Evolutionary conservation across 2,888 invertebrate species (phyloP).

Genomic region (Labia minor): DNA sequence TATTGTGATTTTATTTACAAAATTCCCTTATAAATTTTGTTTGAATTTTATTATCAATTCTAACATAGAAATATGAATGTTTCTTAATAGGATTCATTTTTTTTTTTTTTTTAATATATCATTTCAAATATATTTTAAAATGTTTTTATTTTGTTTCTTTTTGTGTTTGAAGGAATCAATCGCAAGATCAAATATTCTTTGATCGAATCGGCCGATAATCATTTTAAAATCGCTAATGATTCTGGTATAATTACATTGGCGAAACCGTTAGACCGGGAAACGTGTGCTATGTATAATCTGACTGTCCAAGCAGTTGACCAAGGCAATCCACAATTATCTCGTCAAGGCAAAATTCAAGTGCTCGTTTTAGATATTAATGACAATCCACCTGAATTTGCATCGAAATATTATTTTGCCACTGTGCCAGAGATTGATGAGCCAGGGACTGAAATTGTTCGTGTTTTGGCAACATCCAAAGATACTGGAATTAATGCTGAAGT

Average conservation of each 20-base stretch:
- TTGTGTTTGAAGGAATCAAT: conserved; percentile 55
- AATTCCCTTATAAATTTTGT: too few relatives aligned
- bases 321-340: conserved; percentile 62
- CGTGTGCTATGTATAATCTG: conserved; percentile 70
- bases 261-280: conserved; percentile 77
- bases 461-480: conserved; percentile 85
- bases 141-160: conserved; percentile 16
- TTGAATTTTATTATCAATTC: too few relatives aligned
- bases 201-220: conserved; percentile 53
- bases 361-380: conserved; percentile 88
- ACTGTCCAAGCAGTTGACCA: conserved; percentile 74
- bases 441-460: conserved; percentile 69
- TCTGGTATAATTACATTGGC: conserved; percentile 79
- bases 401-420: conserved; percentile 63
- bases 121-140: not conserved
- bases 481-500: conserved; percentile 89
- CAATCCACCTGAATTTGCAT: conserved; percentile 87
- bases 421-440: conserved; percentile 68
- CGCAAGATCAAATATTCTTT: conserved; percentile 73
- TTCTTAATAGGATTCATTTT: not conserved
- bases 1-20: too few relatives aligned
- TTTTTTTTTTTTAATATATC: too few relatives aligned
- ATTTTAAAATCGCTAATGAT: conserved; percentile 68
- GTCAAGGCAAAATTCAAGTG: conserved; percentile 57
- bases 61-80: not conserved